Evolutionary conservation across 2,113 vertebrate genomes (phyloP).

Genomic region (Lycaon pictus): DNA sequence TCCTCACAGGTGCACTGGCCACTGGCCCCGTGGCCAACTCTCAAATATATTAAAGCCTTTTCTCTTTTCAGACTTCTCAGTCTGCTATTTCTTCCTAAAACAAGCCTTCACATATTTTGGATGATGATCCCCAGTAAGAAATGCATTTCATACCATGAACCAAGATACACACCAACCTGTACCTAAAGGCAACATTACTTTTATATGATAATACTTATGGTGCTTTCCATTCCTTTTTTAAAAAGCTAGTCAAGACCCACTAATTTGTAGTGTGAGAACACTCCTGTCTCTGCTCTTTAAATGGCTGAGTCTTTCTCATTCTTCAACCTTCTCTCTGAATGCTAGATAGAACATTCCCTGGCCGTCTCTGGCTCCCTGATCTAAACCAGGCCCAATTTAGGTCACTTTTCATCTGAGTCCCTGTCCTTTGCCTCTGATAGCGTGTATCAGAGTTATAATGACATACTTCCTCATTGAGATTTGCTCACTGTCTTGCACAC

Average conservation of each 20-base stretch:
- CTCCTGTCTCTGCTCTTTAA: background rate
- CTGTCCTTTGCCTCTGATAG: background rate
- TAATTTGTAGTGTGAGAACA: background rate
- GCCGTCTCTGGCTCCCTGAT: background rate
- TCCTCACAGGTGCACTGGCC: background rate
- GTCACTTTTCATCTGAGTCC: background rate
- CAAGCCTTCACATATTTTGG: background rate
- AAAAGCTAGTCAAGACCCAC: background rate
- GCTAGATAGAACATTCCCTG: background rate
- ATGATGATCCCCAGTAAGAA: constrained; percentile 9
- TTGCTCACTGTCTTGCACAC: background rate
- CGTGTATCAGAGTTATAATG: background rate
- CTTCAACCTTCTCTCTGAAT: background rate
- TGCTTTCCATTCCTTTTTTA: background rate
- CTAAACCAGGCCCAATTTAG: background rate
- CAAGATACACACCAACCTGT: background rate
- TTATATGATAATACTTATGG: background rate
- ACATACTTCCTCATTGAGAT: background rate
- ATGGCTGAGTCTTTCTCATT: background rate
- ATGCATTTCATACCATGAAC: background rate
- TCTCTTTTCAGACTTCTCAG: background rate
- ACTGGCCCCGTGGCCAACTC: background rate
- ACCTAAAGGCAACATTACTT: background rate
- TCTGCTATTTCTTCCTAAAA: background rate
- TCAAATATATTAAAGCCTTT: background rate